A percentile compares a stretch with the other conserved stretches of the same genome.
Conservation (phyloP, 1,140 invertebrate species). For the Homarus americanus region DNA sequence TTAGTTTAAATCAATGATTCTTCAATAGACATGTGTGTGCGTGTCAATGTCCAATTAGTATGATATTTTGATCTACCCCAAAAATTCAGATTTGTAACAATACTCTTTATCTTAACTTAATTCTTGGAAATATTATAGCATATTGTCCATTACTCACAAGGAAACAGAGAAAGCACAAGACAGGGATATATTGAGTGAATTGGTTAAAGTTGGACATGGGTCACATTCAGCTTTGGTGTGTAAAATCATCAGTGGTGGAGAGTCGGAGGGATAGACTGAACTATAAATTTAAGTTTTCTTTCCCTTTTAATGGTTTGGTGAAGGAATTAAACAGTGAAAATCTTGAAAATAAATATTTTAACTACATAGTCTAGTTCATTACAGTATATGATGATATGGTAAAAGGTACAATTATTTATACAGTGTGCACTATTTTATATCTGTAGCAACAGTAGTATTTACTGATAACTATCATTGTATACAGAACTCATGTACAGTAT, state of each 20-base stretch:
- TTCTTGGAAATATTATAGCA: too few species aligned
- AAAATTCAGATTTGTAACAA: too few species aligned
- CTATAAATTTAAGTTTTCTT: too few species aligned
- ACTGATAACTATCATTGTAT: conserved; percentile 27
- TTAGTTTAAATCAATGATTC: too few species aligned
- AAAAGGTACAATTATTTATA: neutral
- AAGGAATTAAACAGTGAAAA: neutral
- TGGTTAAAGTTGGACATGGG: neutral
- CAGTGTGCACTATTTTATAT: neutral
- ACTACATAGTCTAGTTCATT: neutral
- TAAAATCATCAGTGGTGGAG: neutral
- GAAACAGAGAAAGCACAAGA: too few species aligned
- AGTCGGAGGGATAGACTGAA: neutral
- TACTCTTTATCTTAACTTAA: too few species aligned
- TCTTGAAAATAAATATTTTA: neutral
- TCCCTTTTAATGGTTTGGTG: too few species aligned
- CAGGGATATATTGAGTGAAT: neutral
- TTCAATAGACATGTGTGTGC: too few species aligned
- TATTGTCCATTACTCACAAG: too few species aligned
- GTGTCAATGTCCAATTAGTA: too few species aligned
- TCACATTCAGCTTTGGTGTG: neutral
- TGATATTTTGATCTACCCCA: too few species aligned
- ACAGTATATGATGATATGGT: neutral
- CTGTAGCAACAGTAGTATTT: neutral
- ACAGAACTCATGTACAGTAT: neutral